Base-by-base conservation (phyloP, 2,113 vertebrate genomes). In the Echinops telfairi region DNA sequence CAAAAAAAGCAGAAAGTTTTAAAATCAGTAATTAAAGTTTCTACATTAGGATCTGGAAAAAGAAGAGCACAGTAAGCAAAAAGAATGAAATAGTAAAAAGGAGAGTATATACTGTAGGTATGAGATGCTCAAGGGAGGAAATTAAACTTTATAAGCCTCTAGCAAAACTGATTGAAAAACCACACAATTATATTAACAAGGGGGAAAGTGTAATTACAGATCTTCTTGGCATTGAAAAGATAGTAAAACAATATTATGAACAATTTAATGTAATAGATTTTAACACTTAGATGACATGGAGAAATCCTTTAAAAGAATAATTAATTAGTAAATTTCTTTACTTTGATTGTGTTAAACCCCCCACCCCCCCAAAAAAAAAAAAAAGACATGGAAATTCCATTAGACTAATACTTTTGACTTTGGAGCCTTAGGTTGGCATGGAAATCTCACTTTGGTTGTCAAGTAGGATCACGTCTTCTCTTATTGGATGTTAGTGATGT, bases 181-280 rank as follows among this genome's bases (percentile, higher is more conserved):
- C 25, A 81, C 25, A 33, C n/a, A 93, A 86, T 89, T 78, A 89
- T 82, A 25, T 0, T 83, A 70, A 77, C 43, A 68, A 68, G 27
- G 76, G 38, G 58, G 83, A 81, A 33, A 31, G n/a, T 88, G 58
- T 90, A 9, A 36, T 36, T 89, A 40, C 5, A 92, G 6, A 62
- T 38, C 23, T 6, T 95, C 3, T 91, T 73, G 38, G 62, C 23
- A 40, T 38, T 89, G 40, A 87, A 94, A 90, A 47, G 36, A 77
- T 91, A 93, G 36, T 77, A 92, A 90, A 53, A 89, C 33, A 87
- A 58, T 58, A 64, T 73, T 84, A 40, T 91, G 29, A 86, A 68
- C 20, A 73, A 47, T 33, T 90, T 81, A 73, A 75, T 58, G 2
- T 80, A 86, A 64, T 53, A 53, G 47, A 53, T 53, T 92, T 86